phyloP scores from a whole-genome alignment of 2,113 vertebrate genomes.

The Syngnathus floridae region DNA sequence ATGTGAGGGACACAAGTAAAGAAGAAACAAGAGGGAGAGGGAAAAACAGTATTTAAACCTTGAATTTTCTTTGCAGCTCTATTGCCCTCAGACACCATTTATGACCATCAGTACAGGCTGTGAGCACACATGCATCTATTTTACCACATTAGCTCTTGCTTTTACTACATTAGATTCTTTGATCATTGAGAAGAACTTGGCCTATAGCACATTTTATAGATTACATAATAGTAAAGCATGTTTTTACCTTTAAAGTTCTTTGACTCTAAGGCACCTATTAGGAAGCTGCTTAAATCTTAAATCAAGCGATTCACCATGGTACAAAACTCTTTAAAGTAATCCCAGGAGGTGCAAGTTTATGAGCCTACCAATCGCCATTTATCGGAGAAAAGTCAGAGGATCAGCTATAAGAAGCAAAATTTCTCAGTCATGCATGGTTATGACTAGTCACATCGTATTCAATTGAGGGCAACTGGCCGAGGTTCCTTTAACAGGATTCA shows the following conservation, averaged over 20 bases:
- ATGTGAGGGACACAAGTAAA: conserved; percentile 1
- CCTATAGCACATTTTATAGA: neutral
- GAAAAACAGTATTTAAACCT: too few species aligned
- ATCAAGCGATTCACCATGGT: neutral
- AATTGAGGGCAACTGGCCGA: neutral
- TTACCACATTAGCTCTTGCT: neutral
- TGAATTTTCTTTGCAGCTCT: neutral
- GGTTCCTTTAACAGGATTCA: too few species aligned
- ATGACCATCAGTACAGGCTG: conserved; percentile 17
- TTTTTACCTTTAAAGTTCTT: neutral
- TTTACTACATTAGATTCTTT: neutral
- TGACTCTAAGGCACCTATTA: neutral
- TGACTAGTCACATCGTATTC: neutral
- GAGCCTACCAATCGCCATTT: neutral
- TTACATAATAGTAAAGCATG: neutral
- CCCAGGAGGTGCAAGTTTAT: neutral
- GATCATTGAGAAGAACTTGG: neutral
- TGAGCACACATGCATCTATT: neutral
- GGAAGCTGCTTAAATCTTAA: neutral
- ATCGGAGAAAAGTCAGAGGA: neutral
- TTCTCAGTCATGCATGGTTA: neutral
- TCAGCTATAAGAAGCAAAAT: neutral
- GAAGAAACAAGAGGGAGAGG: conserved; percentile 4
- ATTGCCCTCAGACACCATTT: conserved; percentile 37
- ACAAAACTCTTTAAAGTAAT: neutral